These are phyloP conservation scores for Hedychridium roseum DNA, from an alignment of 2,888 invertebrate genomes.

Conservation along the genomic window DNA sequence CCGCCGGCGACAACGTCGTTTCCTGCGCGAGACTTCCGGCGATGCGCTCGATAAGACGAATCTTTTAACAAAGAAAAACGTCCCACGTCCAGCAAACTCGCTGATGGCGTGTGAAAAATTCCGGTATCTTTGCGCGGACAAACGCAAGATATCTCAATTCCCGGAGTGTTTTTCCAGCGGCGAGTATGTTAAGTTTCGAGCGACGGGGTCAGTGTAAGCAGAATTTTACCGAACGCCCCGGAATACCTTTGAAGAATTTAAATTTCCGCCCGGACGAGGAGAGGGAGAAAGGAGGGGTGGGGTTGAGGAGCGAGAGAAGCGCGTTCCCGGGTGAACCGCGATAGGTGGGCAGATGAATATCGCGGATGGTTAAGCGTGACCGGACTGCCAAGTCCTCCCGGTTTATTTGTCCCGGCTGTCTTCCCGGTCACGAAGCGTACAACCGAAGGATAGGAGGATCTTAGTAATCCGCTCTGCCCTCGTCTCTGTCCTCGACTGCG, in stretches of 20 bases:
- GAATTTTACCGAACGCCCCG: too few relatives aligned
- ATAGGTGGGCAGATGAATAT: constrained; percentile 8
- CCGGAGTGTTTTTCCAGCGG: too few relatives aligned
- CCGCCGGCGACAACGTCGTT: constrained; percentile 22
- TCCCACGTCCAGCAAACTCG: too few relatives aligned
- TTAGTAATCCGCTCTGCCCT: constrained; percentile 27
- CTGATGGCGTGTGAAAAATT: too few relatives aligned
- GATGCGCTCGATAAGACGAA: constrained; percentile 26
- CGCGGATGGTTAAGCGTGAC: constrained; percentile 22
- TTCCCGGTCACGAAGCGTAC: constrained; percentile 26
- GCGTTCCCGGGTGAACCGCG: background rate
- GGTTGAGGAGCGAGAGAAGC: background rate
- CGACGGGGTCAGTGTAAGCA: too few relatives aligned
- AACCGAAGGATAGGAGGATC: constrained; percentile 29
- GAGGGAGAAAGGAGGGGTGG: background rate
- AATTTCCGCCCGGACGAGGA: too few relatives aligned
- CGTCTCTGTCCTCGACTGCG: constrained; percentile 26
- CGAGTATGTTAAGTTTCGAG: too few relatives aligned
- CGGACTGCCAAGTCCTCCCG: constrained; percentile 13
- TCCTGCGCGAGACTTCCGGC: constrained; percentile 7
- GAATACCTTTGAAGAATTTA: too few relatives aligned
- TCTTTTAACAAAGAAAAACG: constrained; percentile 7
- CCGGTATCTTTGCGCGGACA: too few relatives aligned
- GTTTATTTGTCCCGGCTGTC: constrained; percentile 21
- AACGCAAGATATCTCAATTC: too few relatives aligned